A percentile compares a stretch with the other conserved stretches of the same genome.
phyloP scores from a whole-genome alignment of 2,797 vertebrate genomes.

The Oreochromis grahami region DNA sequence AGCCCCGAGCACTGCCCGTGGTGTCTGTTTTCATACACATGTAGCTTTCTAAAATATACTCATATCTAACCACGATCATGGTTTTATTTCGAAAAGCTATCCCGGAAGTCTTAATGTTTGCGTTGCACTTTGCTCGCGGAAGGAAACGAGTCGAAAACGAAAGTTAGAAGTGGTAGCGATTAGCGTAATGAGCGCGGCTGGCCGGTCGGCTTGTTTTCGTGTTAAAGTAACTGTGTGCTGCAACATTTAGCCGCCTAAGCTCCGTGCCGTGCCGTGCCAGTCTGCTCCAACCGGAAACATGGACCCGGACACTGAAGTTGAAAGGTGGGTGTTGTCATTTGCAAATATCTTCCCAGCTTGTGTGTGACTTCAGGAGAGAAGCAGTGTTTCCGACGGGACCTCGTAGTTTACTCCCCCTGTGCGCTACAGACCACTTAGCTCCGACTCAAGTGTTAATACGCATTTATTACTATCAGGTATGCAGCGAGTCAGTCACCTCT shows the following conservation, averaged over 20 bases:
- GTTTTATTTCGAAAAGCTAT: not conserved
- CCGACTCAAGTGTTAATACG: not conserved
- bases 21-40: not conserved
- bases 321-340: constrained; percentile 24
- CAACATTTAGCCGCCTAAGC: not conserved
- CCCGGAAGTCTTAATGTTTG: not conserved
- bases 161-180: not conserved
- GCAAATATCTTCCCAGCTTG: not conserved
- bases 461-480: not conserved
- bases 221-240: not conserved
- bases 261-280: rapidly evolving
- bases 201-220: not conserved
- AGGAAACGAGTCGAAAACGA: not conserved
- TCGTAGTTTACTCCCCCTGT: not conserved
- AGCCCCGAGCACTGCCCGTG: not conserved
- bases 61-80: not conserved
- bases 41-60: not conserved
- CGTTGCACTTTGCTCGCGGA: not conserved
- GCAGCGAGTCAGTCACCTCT: not conserved
- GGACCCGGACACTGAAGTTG: constrained; percentile 34
- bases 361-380: not conserved
- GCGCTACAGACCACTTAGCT: not conserved
- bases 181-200: not conserved
- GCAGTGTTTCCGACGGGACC: not conserved
- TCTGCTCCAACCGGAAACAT: not conserved